Base-by-base conservation (phyloP, 2,888 invertebrate species). In the Monopis laevigella region DNA sequence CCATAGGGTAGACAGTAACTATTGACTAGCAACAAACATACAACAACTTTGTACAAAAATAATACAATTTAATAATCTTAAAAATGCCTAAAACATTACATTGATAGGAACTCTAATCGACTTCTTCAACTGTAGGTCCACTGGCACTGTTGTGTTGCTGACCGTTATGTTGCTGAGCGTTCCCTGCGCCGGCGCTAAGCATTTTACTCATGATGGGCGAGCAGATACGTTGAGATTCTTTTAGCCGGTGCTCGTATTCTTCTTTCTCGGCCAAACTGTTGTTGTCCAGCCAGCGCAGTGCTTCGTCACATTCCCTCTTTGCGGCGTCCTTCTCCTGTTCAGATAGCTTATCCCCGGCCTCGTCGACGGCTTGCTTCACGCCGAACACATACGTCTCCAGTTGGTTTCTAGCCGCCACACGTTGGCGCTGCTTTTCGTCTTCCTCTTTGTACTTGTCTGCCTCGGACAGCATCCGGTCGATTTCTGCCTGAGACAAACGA, bases 201-300 rank as follows among this genome's bases (percentile, higher is more conserved):
- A 74, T 50, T 44, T 66, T 87, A 39, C 80, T 78, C 87, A 90
- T 89, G 41, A 88, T 62, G 0, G 88, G 61, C 72, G 53, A 50
- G 45, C 67, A 71, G 2, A 57, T 56, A 16, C 43, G 46, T 2
- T 46, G 53, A 1, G 68, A 45, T 30, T 64, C 59, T 18, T 89
- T 87, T 48, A 89, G 66, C 56, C 87, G 88, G 55, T 89, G 85
- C 38, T 90, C 89, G 53, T 84, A 89, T 56, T 91, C 90, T 32
- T 89, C 90, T 54, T 89, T 89, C 48, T 90, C 90, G n/a, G 90
- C 91, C 42, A 89, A 65, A 3, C 85, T 82, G 59, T 92, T 92
- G 29, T 80, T 75, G 53, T 92, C 92, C 41, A 92, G 65, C 92
- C 92, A 92, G 18, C 82, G 65, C 48, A 89, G 74, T 43, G 86